These are phyloP conservation scores for Aphidius colemani DNA, from an alignment of 2,888 invertebrate genomes.

Conservation along the genomic window DNA sequence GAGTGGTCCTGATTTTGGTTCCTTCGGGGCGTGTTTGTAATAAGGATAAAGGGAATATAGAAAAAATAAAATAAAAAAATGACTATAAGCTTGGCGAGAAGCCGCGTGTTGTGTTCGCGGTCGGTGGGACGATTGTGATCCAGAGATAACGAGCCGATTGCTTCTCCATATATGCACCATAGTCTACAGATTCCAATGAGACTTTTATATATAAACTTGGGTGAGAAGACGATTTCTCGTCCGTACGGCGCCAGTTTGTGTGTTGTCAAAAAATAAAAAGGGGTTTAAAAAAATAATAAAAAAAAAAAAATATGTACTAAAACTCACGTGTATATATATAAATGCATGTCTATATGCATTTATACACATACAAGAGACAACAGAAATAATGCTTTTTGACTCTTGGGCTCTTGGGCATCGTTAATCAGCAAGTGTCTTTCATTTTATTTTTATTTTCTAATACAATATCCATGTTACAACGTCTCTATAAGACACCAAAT, in stretches of 20 bases:
- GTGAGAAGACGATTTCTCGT: constrained; percentile 24
- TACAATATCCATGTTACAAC: constrained; percentile 11
- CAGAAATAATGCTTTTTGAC: constrained; percentile 22
- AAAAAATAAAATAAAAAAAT: no score
- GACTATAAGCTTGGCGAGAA: constrained; percentile 28
- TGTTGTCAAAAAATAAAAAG: constrained; percentile 23
- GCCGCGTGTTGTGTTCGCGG: constrained; percentile 37
- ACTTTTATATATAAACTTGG: background rate
- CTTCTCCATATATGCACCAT: constrained; percentile 24
- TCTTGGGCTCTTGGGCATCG: constrained; percentile 31
- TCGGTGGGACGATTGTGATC: constrained; percentile 41
- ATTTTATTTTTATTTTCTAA: background rate
- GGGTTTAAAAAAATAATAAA: constrained; percentile 17
- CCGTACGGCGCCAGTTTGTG: constrained; percentile 27
- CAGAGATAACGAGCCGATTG: constrained; percentile 41
- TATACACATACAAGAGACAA: background rate
- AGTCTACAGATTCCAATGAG: constrained; percentile 22
- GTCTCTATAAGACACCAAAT: constrained; percentile 20
- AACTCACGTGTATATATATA: background rate
- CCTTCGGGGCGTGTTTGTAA: background rate
- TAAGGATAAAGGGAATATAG: constrained; percentile 1
- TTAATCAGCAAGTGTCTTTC: constrained; percentile 34
- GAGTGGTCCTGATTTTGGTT: background rate
- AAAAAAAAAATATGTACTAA: constrained; percentile 11
- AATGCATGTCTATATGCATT: no score